Evolutionary conservation across 2,113 vertebrate genomes (phyloP), one percentile per base, ranked within the genome.

Genomic region (Stigmatopora argus): DNA sequence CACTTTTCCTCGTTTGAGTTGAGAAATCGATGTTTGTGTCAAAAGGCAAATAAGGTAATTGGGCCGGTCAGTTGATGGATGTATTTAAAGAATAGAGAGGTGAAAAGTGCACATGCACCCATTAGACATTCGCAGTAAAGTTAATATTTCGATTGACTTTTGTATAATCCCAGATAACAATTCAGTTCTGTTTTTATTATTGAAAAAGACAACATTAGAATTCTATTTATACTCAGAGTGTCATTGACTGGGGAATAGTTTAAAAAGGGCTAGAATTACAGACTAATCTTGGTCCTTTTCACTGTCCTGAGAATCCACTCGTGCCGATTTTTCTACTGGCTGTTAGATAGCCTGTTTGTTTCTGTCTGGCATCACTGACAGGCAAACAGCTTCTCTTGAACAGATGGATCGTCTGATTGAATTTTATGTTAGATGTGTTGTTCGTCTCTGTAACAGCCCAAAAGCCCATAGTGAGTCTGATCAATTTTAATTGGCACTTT

Each of bases 401-500:
- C 79, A 71, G 73, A 31, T 73, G 75, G 61, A 26, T 15, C 46
- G 62, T 53, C 47, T 7, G 47, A 74, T 80, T 81, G 82, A 87
- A 87, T 87, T 87, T 83, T 71, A 83, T 74, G 81, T 87, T 74
- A 72, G 69, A 65, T 69, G 73, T 74, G 72, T 73, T 79, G 63
- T 70, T 77, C 65, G 66, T 78, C 60, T 41, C 73, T 51, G 82
- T 85, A 73, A 85, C 79, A 80, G 72, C 75, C 78, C 70, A 57
- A 84, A 88, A 88, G 80, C 86, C 78, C 75, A 63, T 78, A 86
- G 84, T 87, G 87, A 90, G 89, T 81, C 85, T 77, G 75, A 84
- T 85, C 87, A 78, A 35, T 86, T 90, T 90, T 91, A 91, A 90
- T 90, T 90, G 88, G 86, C 74, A 44, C 73, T 70, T 75, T 84